A percentile compares a stretch with the other conserved stretches of the same genome.
phyloP scores from a whole-genome alignment of 2,888 invertebrate genomes.

The Julus scanicus region DNA sequence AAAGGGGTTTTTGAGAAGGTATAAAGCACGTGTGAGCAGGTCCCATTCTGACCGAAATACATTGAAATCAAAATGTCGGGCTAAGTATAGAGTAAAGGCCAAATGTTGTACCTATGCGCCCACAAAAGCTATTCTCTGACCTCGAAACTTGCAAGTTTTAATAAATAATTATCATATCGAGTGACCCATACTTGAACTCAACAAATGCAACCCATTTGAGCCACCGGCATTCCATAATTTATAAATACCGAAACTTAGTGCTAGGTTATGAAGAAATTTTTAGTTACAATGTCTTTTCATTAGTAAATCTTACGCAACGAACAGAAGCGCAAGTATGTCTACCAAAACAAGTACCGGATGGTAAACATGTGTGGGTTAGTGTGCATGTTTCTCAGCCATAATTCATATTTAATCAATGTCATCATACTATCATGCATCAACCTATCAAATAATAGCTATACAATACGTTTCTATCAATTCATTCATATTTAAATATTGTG shows the following conservation, averaged over 20 bases:
- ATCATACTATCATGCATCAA: not conserved
- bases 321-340: not conserved
- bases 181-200: slow-evolving; percentile 18
- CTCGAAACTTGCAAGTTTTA: slow-evolving; percentile 9
- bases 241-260: not conserved
- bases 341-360: not conserved
- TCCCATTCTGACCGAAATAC: slow-evolving; percentile 6
- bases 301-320: not conserved
- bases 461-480: not conserved
- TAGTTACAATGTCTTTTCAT: not conserved
- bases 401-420: not conserved
- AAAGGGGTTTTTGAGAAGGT: not conserved
- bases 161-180: slow-evolving; percentile 37
- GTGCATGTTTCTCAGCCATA: not conserved
- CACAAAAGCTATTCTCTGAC: not conserved
- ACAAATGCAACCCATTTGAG: slow-evolving; percentile 32
- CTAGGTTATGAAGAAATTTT: not conserved
- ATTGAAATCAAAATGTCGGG: not conserved
- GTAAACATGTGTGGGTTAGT: not conserved
- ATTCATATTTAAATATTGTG: slow-evolving; percentile 10
- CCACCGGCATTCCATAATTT: not conserved
- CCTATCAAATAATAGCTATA: not conserved
- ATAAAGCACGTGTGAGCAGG: not conserved
- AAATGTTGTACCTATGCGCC: not conserved
- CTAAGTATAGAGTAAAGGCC: not conserved